A percentile compares a stretch with the other conserved stretches of the same genome.
phyloP scores from a whole-genome alignment of 1,140 invertebrate genomes.

The Trypoxylus dichotomus region DNA sequence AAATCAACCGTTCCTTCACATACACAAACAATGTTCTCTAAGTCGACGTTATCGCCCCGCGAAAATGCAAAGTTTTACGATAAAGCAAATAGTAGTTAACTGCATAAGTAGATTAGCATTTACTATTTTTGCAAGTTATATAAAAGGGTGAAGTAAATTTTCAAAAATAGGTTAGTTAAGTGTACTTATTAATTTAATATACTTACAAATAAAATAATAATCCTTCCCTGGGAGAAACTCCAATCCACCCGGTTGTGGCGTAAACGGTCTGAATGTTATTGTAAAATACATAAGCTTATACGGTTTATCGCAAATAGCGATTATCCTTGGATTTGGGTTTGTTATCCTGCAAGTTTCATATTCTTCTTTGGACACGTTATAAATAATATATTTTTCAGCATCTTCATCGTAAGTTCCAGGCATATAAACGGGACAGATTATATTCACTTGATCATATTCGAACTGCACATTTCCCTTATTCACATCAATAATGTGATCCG shows the following conservation, averaged over 20 bases:
- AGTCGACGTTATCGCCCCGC: no score
- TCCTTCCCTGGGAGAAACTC: slow-evolving; percentile 92
- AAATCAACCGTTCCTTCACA: background rate
- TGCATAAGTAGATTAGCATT: no score
- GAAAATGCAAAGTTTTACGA: no score
- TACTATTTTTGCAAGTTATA: background rate
- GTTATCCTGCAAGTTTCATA: slow-evolving; percentile 94
- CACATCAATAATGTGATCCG: slow-evolving; percentile 93
- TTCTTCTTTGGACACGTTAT: slow-evolving; percentile 93
- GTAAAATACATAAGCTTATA: slow-evolving; percentile 92
- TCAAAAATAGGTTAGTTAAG: no score
- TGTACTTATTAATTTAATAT: no score
- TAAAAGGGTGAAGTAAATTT: no score
- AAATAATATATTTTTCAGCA: slow-evolving; percentile 92
- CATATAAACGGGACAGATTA: slow-evolving; percentile 89
- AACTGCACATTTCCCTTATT: slow-evolving; percentile 91
- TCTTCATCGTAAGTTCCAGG: slow-evolving; percentile 86
- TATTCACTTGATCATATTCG: slow-evolving; percentile 93
- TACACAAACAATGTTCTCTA: no score
- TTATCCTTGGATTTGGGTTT: slow-evolving; percentile 86
- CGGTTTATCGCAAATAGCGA: slow-evolving; percentile 93
- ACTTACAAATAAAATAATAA: slow-evolving; percentile 92
- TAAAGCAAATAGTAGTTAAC: no score
- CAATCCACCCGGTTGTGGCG: slow-evolving; percentile 88
- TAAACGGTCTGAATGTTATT: slow-evolving; percentile 93